Evolutionary conservation across 2,888 invertebrate species (phyloP).

Genomic region (Sarcophaga caerulescens): DNA sequence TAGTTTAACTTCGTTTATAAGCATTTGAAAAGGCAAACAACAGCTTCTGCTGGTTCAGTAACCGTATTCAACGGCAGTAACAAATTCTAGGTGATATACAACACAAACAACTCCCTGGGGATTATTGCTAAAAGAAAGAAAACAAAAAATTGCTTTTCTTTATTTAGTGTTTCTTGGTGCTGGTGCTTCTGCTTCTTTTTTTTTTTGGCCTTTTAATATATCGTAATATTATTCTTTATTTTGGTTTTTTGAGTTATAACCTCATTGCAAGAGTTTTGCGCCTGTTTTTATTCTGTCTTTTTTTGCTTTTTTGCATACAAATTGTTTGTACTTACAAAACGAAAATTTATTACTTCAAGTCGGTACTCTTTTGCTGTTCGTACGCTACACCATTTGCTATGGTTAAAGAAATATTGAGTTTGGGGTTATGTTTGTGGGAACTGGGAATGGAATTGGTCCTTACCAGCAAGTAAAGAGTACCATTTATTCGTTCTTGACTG

Average conservation of each 20-base stretch:
- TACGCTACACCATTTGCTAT: no score
- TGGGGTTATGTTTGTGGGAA: no score
- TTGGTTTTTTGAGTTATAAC: conserved; percentile 53
- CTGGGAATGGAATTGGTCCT: no score
- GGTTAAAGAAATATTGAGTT: no score
- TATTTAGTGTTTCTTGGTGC: conserved; percentile 3
- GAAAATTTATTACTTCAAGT: conserved; percentile 77
- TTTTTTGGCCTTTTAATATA: neutral
- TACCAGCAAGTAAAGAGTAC: no score
- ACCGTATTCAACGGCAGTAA: conserved; percentile 2
- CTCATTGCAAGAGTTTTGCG: conserved; percentile 50
- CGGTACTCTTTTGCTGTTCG: conserved; percentile 54
- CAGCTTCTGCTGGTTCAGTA: conserved; percentile 61
- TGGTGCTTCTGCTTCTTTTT: neutral
- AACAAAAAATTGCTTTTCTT: neutral
- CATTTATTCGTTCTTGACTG: no score
- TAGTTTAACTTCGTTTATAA: conserved; percentile 69
- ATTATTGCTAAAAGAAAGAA: conserved; percentile 57
- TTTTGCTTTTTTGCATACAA: conserved; percentile 74
- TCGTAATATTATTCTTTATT: neutral
- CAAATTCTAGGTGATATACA: neutral
- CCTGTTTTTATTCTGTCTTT: conserved; percentile 27
- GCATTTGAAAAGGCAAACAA: conserved; percentile 59
- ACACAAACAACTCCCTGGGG: conserved; percentile 74
- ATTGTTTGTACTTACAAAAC: conserved; percentile 79